Evolutionary conservation across 2,888 invertebrate species (phyloP), one percentile per base, ranked within the genome.

Genomic region (Gymnoscelis rufifasciata): DNA sequence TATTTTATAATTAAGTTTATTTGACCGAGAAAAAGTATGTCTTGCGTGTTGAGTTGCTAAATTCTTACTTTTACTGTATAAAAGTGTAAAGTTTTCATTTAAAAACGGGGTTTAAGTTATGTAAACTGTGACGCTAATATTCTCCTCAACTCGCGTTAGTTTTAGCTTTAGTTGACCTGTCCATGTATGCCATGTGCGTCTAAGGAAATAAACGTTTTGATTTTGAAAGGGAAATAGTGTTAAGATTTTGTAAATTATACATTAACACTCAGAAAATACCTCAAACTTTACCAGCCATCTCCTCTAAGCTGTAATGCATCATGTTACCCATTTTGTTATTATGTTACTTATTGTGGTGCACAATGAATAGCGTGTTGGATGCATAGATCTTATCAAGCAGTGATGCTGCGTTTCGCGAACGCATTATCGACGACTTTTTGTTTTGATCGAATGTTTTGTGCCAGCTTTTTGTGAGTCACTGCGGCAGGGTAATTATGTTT

Each of bases 381-480:
- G 68, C 71, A 67, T 60, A 46, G 79, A 79, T 78, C 61, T 65
- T 77, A 81, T 82, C 78, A 64, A 63, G 67, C 59, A 52, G 73
- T 83, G 82, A 83, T 75, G 71, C 64, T 76, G 83, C 79, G 64
- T 71, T 79, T 76, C 70, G 64, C 62, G 54, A 64, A 57, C 44
- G 59, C 60, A 62, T 38, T 40, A 43, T 40, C 13, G 14, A 48
- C 10, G 7, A 7, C 28, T 43, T 46, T 42, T 47, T 48, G 43
- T 64, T 23, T 57, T 55, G 53, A 59, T 54, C 48, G 49, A 47
- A 52, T 52, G 49, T 39, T 53, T 50, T 54, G 31, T 37, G 27
- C 38, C 31, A 14, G 28, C 26, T 33, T 43, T 43, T 44, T 36
- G 11, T 23, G 28, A 13, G 26, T 41, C 26, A 41, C 24, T 11